Base-by-base conservation (phyloP, 2,888 invertebrate genomes). In the Ganaspis brasiliensis region DNA sequence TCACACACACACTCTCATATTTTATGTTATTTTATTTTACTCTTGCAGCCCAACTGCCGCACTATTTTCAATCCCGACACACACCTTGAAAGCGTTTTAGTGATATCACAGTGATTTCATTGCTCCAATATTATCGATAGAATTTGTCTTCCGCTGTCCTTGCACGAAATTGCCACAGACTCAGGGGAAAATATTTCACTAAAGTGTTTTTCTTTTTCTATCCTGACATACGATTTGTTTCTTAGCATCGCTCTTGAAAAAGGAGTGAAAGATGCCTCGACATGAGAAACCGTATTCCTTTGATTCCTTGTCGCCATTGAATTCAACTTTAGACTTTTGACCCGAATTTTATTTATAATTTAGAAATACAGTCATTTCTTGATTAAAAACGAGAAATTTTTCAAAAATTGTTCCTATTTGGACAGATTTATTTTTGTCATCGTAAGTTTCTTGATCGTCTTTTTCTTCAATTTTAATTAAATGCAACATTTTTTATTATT, bases 101-200 rank as follows among this genome's bases (percentile, higher is more conserved):
- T 89, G 90, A 90, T 90, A 90, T 90, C 90, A 90, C 90, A 90
- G 90, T 90, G 90, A 90, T 90, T 90, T 90, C 90, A 90, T 90
- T 90, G 90, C 90, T 90, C 90, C 89, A 90, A 90, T 90, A 90
- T 90, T 90, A 90, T 90, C 88, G 87, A 89, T 90, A 89, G 87
- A 88, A 87, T 88, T 87, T 83, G 83, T 82, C 79, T 82, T 71
- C 40, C 40, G 55, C 57, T 57, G 37, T 57, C 55, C 59, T 19
- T 57, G 55, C 55, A 40, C 40, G 40, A 72, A 79, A 74, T 76
- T 72, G 26, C 59, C 49, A 35, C 40, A 37, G 14, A 61, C 45
- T 52, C 31, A 24, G 59, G 55, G 56, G 8, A 49, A 63, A 31
- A 75, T 45, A 52, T 74, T 75, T 73, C 57, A 24, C 16, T 35